These are phyloP conservation scores for Macropis europaea DNA, from an alignment of 2,888 invertebrate genomes.

Conservation along the genomic window DNA sequence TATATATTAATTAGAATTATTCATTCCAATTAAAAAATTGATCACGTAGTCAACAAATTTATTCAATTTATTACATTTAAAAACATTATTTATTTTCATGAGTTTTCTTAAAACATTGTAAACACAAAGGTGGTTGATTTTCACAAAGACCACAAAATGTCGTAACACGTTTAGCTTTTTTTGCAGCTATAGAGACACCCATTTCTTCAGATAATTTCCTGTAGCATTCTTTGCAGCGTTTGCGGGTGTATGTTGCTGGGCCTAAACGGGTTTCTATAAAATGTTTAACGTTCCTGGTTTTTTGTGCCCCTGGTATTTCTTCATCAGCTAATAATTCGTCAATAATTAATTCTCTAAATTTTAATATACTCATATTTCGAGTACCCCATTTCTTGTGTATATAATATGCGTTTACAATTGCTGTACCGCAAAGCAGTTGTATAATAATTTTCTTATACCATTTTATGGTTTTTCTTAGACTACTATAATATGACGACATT, in stretches of 20 bases:
- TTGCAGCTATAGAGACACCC: conserved; percentile 1
- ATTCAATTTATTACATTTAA: background rate
- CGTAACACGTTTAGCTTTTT: conserved; percentile 18
- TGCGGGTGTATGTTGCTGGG: conserved; percentile 18
- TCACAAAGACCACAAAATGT: conserved; percentile 17
- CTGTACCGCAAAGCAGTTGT: conserved; percentile 29
- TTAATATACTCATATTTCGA: conserved; percentile 19
- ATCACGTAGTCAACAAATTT: conserved; percentile 13
- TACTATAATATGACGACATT: conserved; percentile 30
- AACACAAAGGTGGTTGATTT: conserved; percentile 17
- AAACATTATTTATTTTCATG: conserved; percentile 14
- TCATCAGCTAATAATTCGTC: background rate
- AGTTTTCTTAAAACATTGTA: conserved; percentile 15
- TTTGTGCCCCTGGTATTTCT: conserved; percentile 4
- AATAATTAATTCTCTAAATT: background rate
- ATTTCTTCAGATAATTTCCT: conserved; percentile 20
- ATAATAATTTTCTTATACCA: conserved; percentile 17
- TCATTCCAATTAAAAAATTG: background rate
- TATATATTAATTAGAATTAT: background rate
- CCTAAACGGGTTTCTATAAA: conserved; percentile 19
- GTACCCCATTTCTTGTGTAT: conserved; percentile 22
- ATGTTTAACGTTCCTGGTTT: background rate
- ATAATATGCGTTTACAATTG: conserved; percentile 23
- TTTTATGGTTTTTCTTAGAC: conserved; percentile 26
- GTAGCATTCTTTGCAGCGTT: conserved; percentile 29